Conservation (phyloP, 2,888 invertebrate species). For the Graphium colonna region DNA sequence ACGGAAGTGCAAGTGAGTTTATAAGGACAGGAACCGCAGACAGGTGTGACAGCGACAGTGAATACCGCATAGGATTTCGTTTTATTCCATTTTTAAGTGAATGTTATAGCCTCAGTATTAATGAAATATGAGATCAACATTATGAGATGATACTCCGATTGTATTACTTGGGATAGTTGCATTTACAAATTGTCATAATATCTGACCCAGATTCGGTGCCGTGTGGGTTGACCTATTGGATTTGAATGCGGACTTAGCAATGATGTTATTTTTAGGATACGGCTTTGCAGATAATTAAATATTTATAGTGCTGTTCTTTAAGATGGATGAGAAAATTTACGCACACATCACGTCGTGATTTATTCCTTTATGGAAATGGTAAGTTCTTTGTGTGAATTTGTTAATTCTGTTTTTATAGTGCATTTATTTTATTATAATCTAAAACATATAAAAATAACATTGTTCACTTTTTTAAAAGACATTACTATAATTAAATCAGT, state of each 20-base stretch:
- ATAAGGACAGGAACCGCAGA: constrained; percentile 45
- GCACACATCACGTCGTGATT: constrained; percentile 39
- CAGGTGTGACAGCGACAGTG: constrained; percentile 51
- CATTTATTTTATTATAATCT: constrained; percentile 11
- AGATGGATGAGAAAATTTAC: constrained; percentile 42
- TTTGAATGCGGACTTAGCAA: constrained; percentile 70
- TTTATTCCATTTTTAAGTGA: constrained; percentile 5
- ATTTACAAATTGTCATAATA: constrained; percentile 47
- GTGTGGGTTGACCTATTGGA: constrained; percentile 76
- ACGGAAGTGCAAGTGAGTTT: constrained; percentile 46
- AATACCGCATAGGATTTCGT: constrained; percentile 62
- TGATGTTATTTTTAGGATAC: constrained; percentile 76
- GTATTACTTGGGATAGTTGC: constrained; percentile 16
- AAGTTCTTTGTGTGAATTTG: constrained; percentile 63
- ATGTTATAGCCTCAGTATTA: not conserved
- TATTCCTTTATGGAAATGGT: constrained; percentile 49
- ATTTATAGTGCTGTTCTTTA: constrained; percentile 65
- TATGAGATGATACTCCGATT: not conserved
- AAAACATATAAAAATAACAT: not conserved
- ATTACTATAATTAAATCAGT: too few species aligned
- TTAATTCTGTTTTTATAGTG: constrained; percentile 6
- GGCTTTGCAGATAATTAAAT: constrained; percentile 77
- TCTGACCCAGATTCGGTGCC: constrained; percentile 73
- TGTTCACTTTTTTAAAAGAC: not conserved
- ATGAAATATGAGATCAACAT: not conserved